Percentiles rank a stretch among this genome's conserved stretches.
Evolutionary conservation across 2,113 vertebrate species (phyloP).

Genomic region (Ictidomys tridecemlineatus): DNA sequence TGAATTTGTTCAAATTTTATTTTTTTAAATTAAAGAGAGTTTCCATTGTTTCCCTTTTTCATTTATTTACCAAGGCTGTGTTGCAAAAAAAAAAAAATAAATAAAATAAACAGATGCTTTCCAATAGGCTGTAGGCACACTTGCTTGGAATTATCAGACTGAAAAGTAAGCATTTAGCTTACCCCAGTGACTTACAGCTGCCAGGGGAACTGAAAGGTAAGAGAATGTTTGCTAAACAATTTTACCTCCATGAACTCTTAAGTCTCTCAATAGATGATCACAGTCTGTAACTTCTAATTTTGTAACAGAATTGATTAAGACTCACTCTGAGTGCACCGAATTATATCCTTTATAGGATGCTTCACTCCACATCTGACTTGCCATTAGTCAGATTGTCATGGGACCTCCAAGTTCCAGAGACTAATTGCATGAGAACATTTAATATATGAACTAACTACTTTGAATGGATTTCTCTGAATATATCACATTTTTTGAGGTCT

Average conservation of each 20-base stretch:
- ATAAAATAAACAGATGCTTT: not conserved
- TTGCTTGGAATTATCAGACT: not conserved
- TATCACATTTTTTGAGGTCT: not conserved
- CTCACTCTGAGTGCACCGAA: not conserved
- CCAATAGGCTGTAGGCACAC: too few species aligned
- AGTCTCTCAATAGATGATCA: not conserved
- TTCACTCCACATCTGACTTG: constrained; percentile 57
- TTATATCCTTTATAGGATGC: not conserved
- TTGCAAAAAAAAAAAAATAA: not conserved
- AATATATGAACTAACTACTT: constrained; percentile 61
- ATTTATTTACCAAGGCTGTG: not conserved
- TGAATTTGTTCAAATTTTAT: not conserved
- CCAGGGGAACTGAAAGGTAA: not conserved
- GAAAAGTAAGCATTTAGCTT: not conserved
- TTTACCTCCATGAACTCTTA: not conserved
- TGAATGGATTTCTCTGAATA: constrained; percentile 49
- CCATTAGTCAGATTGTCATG: constrained; percentile 42
- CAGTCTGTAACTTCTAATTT: not conserved
- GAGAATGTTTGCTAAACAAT: not conserved
- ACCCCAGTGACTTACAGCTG: not conserved
- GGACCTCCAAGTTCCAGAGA: constrained; percentile 59
- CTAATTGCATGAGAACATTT: constrained; percentile 54
- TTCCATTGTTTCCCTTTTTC: not conserved
- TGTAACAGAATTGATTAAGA: constrained; percentile 58
- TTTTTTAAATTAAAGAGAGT: not conserved